Evolutionary conservation across 2,888 invertebrate genomes (phyloP), one percentile per base, ranked within the genome.

Genomic region (Microplitis deprimator): DNA sequence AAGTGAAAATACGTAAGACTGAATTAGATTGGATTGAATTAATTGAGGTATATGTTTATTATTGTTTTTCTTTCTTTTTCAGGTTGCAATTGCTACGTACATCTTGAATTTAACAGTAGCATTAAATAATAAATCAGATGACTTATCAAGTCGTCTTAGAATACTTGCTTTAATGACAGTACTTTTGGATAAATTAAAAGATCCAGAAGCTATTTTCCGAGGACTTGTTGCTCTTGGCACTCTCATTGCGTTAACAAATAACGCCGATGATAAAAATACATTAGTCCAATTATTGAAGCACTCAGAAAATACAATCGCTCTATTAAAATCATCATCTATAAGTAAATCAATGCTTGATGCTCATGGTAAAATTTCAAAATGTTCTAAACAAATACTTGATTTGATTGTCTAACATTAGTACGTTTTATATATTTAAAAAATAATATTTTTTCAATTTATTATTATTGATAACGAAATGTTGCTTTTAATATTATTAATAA

Each of bases 211-310:
- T 0, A 92, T 94, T 77, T 96, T 93, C 90, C 93, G 97, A 86
- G 91, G 92, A 38, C 92, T 97, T 17, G 95, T 97, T 17, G 94
- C 94, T 0, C 89, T 96, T 41, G 96, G 96, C 68, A 96, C 96
- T 0, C 87, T 96, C 16, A 85, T 94, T 81, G 91, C 90, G 16
- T 91, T 90, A 81, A 90, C 91, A 59, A 90, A 90, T 5, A 90
- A 90, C 87, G 79, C 81, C 0, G 78, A 83, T 16, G 84, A 87
- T 72, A 84, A 83, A 29, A 81, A 80, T n/a, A 80, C 82, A 79
- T 77, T 89, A 39, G 84, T 89, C 70, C 78, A 81, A 61, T 81
- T 83, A 1, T 83, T 88, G 6, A 83, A 83, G 73, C 82, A 86
- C 68, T 87, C 86, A 5, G 87, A 86, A 77, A 80, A 78, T 61